Conservation (phyloP, 2,888 invertebrate species). For the Luperina testacea region DNA sequence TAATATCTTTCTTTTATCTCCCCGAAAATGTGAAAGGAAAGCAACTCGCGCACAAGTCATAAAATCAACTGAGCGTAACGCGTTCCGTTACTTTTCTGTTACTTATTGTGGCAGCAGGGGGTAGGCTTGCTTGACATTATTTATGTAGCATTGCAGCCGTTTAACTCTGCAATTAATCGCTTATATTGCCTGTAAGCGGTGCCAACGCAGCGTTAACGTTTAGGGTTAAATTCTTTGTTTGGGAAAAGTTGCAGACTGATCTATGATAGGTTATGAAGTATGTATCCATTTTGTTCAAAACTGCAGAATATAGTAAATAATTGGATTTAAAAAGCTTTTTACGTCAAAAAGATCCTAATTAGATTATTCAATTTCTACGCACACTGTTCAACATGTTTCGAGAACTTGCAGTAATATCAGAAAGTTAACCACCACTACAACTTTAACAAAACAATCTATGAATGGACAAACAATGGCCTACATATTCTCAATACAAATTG, state of each 20-base stretch:
- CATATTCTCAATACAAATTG: conserved; percentile 31
- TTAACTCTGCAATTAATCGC: conserved; percentile 54
- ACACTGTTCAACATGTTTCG: neutral
- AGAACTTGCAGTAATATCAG: neutral
- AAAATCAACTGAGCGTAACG: conserved; percentile 56
- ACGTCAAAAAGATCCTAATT: too few relatives aligned
- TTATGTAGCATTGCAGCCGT: conserved; percentile 50
- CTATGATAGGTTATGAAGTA: neutral
- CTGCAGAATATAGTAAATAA: neutral
- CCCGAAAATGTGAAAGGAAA: conserved; percentile 24
- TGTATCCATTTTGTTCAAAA: neutral
- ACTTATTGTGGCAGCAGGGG: conserved; percentile 49
- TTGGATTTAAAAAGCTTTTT: neutral
- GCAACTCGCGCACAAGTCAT: conserved; percentile 42
- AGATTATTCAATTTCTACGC: neutral
- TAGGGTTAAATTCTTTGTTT: neutral
- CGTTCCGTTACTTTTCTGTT: conserved; percentile 49
- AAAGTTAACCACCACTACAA: conserved; percentile 12
- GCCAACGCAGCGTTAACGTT: conserved; percentile 14
- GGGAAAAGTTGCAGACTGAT: neutral
- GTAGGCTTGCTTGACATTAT: conserved; percentile 50
- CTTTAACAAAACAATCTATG: conserved; percentile 3
- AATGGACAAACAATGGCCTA: conserved; percentile 24
- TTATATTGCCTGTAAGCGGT: conserved; percentile 39
- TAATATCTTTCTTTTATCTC: conserved; percentile 25